Evolutionary conservation across 2,888 invertebrate genomes (phyloP), one percentile per base, ranked within the genome.

Genomic region (Caenorhabditis sp.): DNA sequence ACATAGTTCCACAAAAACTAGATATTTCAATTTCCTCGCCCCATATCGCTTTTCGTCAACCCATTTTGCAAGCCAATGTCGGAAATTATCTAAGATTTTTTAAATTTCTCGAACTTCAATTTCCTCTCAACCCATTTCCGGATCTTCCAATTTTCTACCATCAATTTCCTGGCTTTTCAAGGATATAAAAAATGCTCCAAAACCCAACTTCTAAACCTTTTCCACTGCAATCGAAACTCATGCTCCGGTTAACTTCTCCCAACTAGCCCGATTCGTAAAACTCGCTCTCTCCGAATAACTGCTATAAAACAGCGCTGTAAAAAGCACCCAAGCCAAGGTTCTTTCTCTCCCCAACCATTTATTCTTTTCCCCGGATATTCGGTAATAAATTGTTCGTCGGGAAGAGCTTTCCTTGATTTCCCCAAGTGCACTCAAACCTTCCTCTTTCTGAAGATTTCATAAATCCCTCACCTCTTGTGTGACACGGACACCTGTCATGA

Each of bases 301-400:
- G 66, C 66, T 51, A 66, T 49, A 66, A 66, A 66, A 66, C 24
- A 66, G 66, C 51, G n/a, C n/a, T n/a, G n/a, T n/a, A n/a, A n/a
- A n/a, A n/a, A n/a, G n/a, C 35, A 47, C 19, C 47, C 38, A 64
- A 28, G 47, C 8, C 12, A 22, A 8, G 10, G 44, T 44, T 47
- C 47, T 47, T n/a, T 47, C 44, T 61, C 35, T 8, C 24, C 61
- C 31, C 31, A 31, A 7, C 31, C 28, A 28, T 72, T 31, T 47
- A 47, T 38, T 59, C 28, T 16, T 10, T 63, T 54, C 41, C 12
- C 74, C 74, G 74, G 74, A 75, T 64, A 74, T 74, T 74, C 56
- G 64, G 54, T 64, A 44, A 75, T 56, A 66, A 66, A 66, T 41
- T 51, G 61, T 5, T 10, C 38, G 38, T n/a, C 2, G 22, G 16